Base-by-base conservation (phyloP, 2,888 invertebrate species). In the Lapara coniferarum region DNA sequence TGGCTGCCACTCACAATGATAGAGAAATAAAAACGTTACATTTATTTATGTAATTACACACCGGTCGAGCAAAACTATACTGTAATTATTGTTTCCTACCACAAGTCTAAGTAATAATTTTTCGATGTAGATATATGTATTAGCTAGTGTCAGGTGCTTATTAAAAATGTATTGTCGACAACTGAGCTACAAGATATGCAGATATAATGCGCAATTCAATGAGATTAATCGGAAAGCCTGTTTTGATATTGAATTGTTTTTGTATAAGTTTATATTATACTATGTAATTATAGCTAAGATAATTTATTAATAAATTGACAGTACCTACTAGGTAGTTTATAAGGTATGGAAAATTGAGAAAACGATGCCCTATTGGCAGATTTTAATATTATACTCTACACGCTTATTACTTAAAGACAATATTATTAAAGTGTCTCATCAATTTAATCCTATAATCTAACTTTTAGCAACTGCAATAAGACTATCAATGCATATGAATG, bases 141-240 rank as follows among this genome's bases (percentile, higher is more conserved):
- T 7, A 63, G 49, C 19, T 49, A 63, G 19, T 63, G 13, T 63
- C 19, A 63, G 63, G 19, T 49, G 46, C 63, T 63, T 63, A 63
- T 63, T 46, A 63, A 49, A 49, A 63, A 25, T 46, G 49, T 59
- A 16, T 46, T 19, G 19, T 63, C 46, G 59, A 46, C 16, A 59
- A 16, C 46, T 12, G 25, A 25, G 46, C 63, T 49, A 63, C 49
- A 49, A 63, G 49, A 63, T 63, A 63, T 63, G 49, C 49, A 49
- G 44, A 63, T 63, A 10, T 30, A 63, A 49, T 63, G 63, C 49
- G 63, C 63, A 46, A 63, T 46, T 19, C 19, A 63, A 63, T 63
- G 46, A 63, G 49, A 0, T 49, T 63, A 16, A 16, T 49, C 44
- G 63, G 19, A 19, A 63, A 63, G 19, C 49, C 13, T 49, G 49